Percentiles rank a stretch among this genome's conserved stretches.
Evolutionary conservation across 1,140 invertebrate genomes (phyloP).

Genomic region (Zophobas atratus): DNA sequence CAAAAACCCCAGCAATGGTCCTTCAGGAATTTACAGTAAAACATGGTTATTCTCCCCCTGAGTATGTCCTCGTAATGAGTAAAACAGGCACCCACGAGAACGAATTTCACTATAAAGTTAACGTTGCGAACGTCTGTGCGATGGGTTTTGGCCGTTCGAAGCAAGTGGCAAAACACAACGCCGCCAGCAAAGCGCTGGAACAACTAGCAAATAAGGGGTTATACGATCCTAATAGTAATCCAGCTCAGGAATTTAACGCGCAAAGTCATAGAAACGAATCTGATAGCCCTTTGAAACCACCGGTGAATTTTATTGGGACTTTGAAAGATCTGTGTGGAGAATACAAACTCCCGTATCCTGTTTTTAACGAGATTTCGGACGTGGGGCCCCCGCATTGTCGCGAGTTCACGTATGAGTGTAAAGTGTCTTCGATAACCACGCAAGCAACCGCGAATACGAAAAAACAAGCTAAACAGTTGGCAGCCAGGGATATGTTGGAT

Average conservation of each 20-base stretch:
- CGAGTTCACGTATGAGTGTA: conserved; percentile 79
- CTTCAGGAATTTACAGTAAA: conserved; percentile 82
- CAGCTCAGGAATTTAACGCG: conserved; percentile 51
- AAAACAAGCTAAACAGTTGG: conserved; percentile 73
- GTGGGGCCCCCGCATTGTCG: conserved; percentile 81
- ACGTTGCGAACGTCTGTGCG: conserved; percentile 67
- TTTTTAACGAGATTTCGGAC: conserved; percentile 76
- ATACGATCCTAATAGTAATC: conserved; percentile 54
- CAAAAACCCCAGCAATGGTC: conserved; percentile 74
- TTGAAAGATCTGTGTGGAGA: conserved; percentile 75
- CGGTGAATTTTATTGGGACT: conserved; percentile 57
- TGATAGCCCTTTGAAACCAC: conserved; percentile 81
- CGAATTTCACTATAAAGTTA: conserved; percentile 77
- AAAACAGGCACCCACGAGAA: conserved; percentile 80
- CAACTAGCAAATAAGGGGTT: conserved; percentile 55
- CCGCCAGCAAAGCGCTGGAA: conserved; percentile 60
- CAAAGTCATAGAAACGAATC: conserved; percentile 52
- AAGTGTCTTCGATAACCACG: conserved; percentile 74
- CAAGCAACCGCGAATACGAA: conserved; percentile 71
- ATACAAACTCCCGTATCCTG: conserved; percentile 75
- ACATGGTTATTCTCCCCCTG: conserved; percentile 71
- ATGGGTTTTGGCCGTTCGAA: conserved; percentile 67
- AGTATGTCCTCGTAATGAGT: conserved; percentile 74
- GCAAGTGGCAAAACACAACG: conserved; percentile 62
- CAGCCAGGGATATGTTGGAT: conserved; percentile 71